These are phyloP conservation scores for Glaucidium brasilianum DNA, from an alignment of 2,113 vertebrate genomes.

Conservation along the genomic window DNA sequence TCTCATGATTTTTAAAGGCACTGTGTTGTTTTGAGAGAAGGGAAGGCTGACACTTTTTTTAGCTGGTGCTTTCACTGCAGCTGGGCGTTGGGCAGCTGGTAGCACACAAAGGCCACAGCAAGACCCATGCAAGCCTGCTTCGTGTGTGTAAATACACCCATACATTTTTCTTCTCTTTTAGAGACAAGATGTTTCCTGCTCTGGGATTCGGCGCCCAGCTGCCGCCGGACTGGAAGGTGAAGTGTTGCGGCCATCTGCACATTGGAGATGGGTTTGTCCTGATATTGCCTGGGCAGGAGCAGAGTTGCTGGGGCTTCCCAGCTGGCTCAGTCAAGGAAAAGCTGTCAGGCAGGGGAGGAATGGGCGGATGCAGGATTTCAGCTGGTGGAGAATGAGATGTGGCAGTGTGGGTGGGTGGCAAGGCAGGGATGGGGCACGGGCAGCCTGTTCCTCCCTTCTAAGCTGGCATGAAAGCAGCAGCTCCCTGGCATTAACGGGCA, in stretches of 20 bases:
- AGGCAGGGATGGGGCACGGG: not conserved
- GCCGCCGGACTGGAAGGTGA: conserved; percentile 98
- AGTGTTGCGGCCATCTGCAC: not conserved
- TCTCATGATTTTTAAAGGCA: not conserved
- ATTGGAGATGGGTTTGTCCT: not conserved
- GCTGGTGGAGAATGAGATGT: not conserved
- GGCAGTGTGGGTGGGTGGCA: not conserved
- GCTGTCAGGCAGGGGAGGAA: not conserved
- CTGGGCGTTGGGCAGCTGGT: not conserved
- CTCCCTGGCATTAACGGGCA: not conserved
- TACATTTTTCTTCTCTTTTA: conserved; percentile 60
- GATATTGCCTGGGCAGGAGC: not conserved
- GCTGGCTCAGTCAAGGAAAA: not conserved
- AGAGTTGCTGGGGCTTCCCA: not conserved
- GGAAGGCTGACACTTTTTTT: not conserved
- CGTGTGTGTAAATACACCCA: not conserved
- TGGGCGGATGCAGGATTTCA: not conserved
- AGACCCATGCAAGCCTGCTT: not conserved
- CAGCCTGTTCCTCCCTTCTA: not conserved
- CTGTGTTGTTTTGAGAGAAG: not conserved
- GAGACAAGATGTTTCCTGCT: conserved; percentile 98
- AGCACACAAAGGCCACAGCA: not conserved
- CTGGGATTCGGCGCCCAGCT: conserved; percentile 96
- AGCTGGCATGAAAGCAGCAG: not conserved
- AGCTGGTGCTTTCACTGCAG: not conserved